Evolutionary conservation across 1,140 invertebrate genomes (phyloP).

Genomic region (Drosophila nikananu): DNA sequence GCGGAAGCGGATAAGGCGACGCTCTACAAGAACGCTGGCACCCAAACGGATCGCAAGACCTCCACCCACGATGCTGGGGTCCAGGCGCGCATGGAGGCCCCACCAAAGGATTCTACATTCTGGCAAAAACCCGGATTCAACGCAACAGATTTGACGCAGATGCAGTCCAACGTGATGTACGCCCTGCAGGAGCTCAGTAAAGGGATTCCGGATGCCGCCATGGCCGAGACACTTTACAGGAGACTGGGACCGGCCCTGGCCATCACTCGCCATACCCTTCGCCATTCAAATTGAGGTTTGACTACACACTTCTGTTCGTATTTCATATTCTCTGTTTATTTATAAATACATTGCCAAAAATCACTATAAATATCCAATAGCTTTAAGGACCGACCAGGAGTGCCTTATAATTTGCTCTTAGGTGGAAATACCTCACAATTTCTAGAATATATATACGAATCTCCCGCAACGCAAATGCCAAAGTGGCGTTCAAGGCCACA

Average conservation of each 20-base stretch:
- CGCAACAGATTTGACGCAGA: slow-evolving; percentile 28
- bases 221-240: slow-evolving; percentile 34
- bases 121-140: slow-evolving; percentile 42
- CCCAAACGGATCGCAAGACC: slow-evolving; percentile 32
- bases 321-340: slow-evolving; percentile 10
- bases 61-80: slow-evolving; percentile 16
- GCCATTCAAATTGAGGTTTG: neutral
- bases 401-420: neutral
- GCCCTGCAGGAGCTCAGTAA: slow-evolving; percentile 42
- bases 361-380: neutral
- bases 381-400: neutral
- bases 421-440: slow-evolving; percentile 3
- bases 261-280: slow-evolving; percentile 5
- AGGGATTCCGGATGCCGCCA: slow-evolving; percentile 4
- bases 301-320: too few relatives aligned
- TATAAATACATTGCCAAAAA: slow-evolving; percentile 21
- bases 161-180: slow-evolving; percentile 50
- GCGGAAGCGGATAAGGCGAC: neutral
- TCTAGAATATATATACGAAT: slow-evolving; percentile 11
- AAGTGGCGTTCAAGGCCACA: slow-evolving; percentile 14
- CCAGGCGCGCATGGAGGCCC: slow-evolving; percentile 7
- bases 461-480: slow-evolving; percentile 10
- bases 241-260: slow-evolving; percentile 27
- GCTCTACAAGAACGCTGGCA: slow-evolving; percentile 32
- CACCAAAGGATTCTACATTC: neutral